Conservation (phyloP, 2,113 vertebrate species). For the Tinamus guttatus region DNA sequence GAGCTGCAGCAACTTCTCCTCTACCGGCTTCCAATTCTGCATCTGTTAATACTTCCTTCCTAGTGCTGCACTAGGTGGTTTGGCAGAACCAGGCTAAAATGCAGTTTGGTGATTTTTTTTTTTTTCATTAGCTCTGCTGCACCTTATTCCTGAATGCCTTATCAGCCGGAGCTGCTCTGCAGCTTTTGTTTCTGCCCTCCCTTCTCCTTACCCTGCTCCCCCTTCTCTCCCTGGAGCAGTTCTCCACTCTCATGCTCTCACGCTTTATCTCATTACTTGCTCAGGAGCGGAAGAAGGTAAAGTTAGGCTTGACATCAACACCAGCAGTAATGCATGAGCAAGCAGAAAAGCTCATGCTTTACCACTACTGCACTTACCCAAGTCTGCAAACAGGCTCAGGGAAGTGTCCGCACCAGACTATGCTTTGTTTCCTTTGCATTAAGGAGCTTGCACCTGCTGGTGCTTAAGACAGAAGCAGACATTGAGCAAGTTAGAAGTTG, state of each 20-base stretch:
- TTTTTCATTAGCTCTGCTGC: neutral
- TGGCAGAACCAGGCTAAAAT: neutral
- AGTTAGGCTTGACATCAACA: neutral
- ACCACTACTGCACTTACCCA: neutral
- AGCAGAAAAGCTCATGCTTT: neutral
- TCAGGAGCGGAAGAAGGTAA: too few species aligned
- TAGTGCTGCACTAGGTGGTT: neutral
- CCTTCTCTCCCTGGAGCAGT: neutral
- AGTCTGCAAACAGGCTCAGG: neutral
- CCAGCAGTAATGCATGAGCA: neutral
- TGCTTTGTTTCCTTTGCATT: neutral
- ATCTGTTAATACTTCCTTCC: neutral
- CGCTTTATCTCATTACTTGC: too few species aligned
- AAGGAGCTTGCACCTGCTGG: neutral
- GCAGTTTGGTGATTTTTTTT: neutral
- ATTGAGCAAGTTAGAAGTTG: neutral
- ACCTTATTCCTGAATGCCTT: neutral
- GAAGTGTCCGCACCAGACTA: neutral
- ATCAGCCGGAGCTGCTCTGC: neutral
- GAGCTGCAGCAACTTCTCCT: neutral
- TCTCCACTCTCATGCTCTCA: neutral
- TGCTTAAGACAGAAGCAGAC: neutral
- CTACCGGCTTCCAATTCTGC: neutral
- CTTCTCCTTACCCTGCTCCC: neutral
- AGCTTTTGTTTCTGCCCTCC: neutral